These are phyloP conservation scores for Amazona vittata DNA, from an alignment of 2,113 vertebrate species.

Conservation along the genomic window DNA sequence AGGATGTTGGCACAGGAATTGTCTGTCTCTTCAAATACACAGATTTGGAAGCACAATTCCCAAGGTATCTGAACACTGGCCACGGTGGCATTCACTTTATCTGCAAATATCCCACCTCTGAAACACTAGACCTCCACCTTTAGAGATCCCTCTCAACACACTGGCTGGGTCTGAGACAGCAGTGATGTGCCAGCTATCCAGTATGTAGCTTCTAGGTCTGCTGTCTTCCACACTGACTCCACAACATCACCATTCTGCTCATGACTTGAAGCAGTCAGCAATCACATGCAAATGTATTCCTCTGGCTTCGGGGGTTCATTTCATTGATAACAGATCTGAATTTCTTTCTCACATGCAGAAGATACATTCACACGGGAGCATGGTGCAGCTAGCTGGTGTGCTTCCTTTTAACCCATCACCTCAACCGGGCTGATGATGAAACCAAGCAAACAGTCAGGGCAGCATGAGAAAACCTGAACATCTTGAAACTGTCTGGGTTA, in stretches of 20 bases:
- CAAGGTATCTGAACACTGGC: neutral
- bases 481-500: conserved; percentile 24
- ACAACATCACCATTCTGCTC: neutral
- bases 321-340: conserved; percentile 19
- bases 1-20: neutral
- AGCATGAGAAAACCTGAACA: conserved; percentile 45
- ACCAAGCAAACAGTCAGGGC: neutral
- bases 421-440: conserved; percentile 13
- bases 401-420: neutral
- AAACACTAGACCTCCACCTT: neutral
- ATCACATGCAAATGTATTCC: conserved; percentile 2
- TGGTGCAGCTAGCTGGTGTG: neutral
- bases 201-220: neutral
- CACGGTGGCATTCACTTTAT: neutral
- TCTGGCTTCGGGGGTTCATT: conserved; percentile 7
- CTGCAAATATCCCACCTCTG: neutral
- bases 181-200: neutral
- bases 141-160: neutral
- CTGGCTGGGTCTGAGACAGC: neutral
- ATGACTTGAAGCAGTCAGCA: neutral
- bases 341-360: conserved; percentile 10
- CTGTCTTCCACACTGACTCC: neutral
- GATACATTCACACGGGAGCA: conserved; percentile 24
- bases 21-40: neutral
- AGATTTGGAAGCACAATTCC: neutral